phyloP scores from a whole-genome alignment of 1,140 invertebrate genomes.

The Tigriopus japonicus region DNA sequence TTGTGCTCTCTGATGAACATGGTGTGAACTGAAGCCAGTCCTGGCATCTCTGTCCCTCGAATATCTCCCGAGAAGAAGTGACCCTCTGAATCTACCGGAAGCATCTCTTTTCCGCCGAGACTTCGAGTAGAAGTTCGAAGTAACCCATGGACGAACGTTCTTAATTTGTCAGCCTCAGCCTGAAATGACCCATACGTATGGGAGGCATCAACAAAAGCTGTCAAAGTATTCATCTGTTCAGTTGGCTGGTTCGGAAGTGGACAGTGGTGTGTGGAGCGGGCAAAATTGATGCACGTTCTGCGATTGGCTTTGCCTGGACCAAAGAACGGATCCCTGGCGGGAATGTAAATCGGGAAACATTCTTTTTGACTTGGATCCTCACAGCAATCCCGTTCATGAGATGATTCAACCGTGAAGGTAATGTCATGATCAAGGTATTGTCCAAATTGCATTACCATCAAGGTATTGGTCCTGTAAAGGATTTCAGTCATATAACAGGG shows the following conservation, averaged over 20 bases:
- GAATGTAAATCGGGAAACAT: not conserved
- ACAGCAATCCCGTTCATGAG: not conserved
- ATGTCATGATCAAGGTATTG: slow-evolving; percentile 37
- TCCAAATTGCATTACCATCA: slow-evolving; percentile 37
- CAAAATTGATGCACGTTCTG: not conserved
- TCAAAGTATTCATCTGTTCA: slow-evolving; percentile 1
- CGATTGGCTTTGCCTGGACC: not conserved
- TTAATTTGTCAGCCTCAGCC: too few relatives aligned
- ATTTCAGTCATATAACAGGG: not conserved
- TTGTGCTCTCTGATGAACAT: slow-evolving; percentile 38
- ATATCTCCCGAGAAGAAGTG: slow-evolving; percentile 31
- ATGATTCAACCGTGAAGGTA: slow-evolving; percentile 32
- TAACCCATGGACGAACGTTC: not conserved
- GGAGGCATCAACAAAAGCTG: slow-evolving; percentile 3
- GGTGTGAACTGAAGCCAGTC: slow-evolving; percentile 39
- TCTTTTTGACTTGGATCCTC: not conserved
- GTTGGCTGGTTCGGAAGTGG: not conserved
- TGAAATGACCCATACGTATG: not conserved
- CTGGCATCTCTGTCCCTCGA: slow-evolving; percentile 40
- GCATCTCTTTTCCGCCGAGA: not conserved
- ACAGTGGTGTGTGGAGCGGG: not conserved
- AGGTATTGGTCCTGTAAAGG: slow-evolving; percentile 27
- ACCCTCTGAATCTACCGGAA: not conserved
- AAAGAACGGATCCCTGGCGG: not conserved
- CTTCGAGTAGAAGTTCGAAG: not conserved